phyloP scores from a whole-genome alignment of 1,140 invertebrate genomes.

The Pseudomyrmex dendroicus region DNA sequence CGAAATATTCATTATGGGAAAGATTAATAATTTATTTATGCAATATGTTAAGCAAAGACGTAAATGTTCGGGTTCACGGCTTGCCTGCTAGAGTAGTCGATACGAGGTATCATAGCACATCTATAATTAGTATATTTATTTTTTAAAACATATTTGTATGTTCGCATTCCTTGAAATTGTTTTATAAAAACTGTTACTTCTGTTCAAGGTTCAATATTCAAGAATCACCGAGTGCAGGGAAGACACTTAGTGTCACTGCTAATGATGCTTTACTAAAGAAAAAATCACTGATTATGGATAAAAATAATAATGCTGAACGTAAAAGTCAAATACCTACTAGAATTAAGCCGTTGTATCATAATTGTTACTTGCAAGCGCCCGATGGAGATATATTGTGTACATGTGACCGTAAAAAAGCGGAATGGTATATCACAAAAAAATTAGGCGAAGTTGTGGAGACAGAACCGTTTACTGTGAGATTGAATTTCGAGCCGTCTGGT shows the following conservation, averaged over 20 bases:
- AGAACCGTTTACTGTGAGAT: conserved; percentile 90
- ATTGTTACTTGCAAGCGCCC: conserved; percentile 91
- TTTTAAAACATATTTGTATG: too few relatives aligned
- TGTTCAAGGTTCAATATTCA: conserved; percentile 68
- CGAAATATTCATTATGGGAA: conserved; percentile 77
- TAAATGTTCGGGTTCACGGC: conserved; percentile 72
- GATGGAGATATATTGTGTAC: conserved; percentile 93
- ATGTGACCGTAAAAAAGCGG: conserved; percentile 92
- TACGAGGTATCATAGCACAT: conserved; percentile 74
- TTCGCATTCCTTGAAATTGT: too few relatives aligned
- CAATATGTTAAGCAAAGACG: conserved; percentile 72
- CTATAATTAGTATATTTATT: neutral
- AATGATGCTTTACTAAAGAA: conserved; percentile 45
- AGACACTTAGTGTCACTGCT: conserved; percentile 32
- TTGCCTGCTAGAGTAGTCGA: conserved; percentile 78
- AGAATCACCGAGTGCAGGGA: conserved; percentile 9
- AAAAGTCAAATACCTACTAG: conserved; percentile 82
- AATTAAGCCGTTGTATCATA: conserved; percentile 91
- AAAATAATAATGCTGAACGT: conserved; percentile 51
- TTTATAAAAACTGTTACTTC: neutral
- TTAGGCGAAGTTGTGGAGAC: conserved; percentile 87
- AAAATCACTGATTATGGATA: conserved; percentile 37
- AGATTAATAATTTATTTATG: conserved; percentile 76
- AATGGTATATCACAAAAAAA: conserved; percentile 91
- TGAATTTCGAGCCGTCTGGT: conserved; percentile 93